Evolutionary conservation across 2,888 invertebrate genomes (phyloP).

Genomic region (Zaprionus lineosus): DNA sequence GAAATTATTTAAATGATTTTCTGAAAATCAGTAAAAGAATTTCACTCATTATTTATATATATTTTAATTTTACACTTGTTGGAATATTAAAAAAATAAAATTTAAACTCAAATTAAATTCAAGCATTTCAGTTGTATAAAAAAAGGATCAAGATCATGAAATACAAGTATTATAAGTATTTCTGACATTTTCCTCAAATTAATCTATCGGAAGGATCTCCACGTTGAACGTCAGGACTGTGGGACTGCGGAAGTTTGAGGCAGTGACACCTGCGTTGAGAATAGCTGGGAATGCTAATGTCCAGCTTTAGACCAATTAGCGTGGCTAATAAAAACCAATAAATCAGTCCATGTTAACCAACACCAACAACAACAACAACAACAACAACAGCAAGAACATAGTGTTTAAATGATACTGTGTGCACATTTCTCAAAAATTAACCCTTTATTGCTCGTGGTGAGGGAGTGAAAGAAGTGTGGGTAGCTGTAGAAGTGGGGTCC

Average conservation of each 20-base stretch:
- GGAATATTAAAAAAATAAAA: background rate
- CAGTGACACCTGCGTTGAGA: slow-evolving; percentile 20
- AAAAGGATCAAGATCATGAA: too few species aligned
- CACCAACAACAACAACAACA: slow-evolving; percentile 1
- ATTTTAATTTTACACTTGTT: background rate
- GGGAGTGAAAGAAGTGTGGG: background rate
- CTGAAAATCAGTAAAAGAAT: too few species aligned
- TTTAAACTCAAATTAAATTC: too few species aligned
- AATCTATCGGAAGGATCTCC: too few species aligned
- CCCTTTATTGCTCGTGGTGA: slow-evolving; percentile 44
- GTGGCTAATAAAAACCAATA: slow-evolving; percentile 62
- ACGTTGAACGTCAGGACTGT: too few species aligned
- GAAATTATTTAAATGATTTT: too few species aligned
- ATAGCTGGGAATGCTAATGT: too few species aligned
- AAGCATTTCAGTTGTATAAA: too few species aligned
- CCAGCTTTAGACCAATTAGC: slow-evolving; percentile 60
- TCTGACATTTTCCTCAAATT: too few species aligned
- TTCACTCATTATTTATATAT: too few species aligned
- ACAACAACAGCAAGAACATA: slow-evolving; percentile 11
- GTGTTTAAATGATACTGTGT: slow-evolving; percentile 35
- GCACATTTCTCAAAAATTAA: slow-evolving; percentile 60
- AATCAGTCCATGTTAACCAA: slow-evolving; percentile 60
- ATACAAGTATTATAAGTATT: too few species aligned
- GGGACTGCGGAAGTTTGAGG: too few species aligned
- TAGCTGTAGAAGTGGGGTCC: background rate